Conservation (phyloP, 2,797 vertebrate genomes). For the Rhynchotus rufescens region DNA sequence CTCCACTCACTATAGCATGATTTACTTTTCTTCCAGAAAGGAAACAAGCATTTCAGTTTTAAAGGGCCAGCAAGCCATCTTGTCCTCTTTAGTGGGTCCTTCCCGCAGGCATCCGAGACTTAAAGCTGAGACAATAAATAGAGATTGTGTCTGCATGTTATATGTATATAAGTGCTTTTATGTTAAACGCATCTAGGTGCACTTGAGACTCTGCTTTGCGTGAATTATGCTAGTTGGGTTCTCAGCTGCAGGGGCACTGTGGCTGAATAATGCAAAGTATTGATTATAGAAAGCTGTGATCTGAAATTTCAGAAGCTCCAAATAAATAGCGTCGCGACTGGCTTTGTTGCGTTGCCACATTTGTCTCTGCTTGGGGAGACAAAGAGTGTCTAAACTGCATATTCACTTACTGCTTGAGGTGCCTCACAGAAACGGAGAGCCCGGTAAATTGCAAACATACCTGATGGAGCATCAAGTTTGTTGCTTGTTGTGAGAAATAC, state of each 20-base stretch:
- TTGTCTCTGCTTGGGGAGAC: constrained; percentile 17
- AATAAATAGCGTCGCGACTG: constrained; percentile 36
- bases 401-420: neutral
- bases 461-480: neutral
- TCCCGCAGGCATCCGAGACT: neutral
- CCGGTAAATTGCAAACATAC: neutral
- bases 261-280: constrained; percentile 21
- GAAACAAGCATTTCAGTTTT: constrained; percentile 80
- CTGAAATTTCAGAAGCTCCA: constrained; percentile 53
- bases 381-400: neutral
- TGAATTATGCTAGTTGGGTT: constrained; percentile 11
- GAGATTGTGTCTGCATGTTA: constrained; percentile 12
- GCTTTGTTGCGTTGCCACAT: neutral
- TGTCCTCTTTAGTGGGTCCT: constrained; percentile 53
- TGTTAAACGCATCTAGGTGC: constrained; percentile 23
- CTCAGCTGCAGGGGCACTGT: neutral
- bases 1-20: constrained; percentile 82
- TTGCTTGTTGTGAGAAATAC: neutral
- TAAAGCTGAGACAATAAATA: constrained; percentile 56
- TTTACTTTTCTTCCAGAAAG: constrained; percentile 81
- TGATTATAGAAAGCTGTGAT: constrained; percentile 53
- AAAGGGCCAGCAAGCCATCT: constrained; percentile 75
- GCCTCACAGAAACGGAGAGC: neutral
- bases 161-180: constrained; percentile 25
- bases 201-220: constrained; percentile 1